Evolutionary conservation across 1,140 invertebrate genomes (phyloP).

Genomic region (Danaus melanippus): DNA sequence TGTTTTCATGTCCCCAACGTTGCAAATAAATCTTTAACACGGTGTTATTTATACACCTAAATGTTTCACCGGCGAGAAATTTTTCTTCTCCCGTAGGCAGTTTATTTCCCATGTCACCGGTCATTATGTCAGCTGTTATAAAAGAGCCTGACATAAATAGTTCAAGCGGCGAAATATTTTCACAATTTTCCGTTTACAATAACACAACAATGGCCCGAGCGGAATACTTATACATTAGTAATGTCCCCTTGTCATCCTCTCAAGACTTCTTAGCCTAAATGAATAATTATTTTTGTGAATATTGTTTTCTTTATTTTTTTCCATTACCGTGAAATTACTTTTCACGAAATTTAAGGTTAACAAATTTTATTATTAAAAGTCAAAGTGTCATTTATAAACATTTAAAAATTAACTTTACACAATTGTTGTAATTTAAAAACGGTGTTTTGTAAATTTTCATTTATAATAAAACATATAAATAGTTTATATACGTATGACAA

Average conservation of each 20-base stretch:
- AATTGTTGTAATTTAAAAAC: too few relatives aligned
- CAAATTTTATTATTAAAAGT: too few relatives aligned
- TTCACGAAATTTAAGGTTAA: too few relatives aligned
- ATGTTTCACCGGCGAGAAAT: slow-evolving; percentile 18
- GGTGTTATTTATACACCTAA: slow-evolving; percentile 12
- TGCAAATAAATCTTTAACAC: slow-evolving; percentile 2
- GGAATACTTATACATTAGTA: slow-evolving; percentile 19
- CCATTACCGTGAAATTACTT: neutral
- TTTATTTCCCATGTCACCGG: slow-evolving; percentile 25
- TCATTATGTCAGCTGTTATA: slow-evolving; percentile 24
- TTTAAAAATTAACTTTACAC: too few relatives aligned
- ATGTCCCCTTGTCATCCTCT: slow-evolving; percentile 19
- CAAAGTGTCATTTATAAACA: too few relatives aligned
- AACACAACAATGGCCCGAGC: slow-evolving; percentile 13
- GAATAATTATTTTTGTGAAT: slow-evolving; percentile 18
- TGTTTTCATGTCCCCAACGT: slow-evolving; percentile 9
- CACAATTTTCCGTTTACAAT: slow-evolving; percentile 12
- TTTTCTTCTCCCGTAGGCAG: slow-evolving; percentile 19
- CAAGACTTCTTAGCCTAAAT: slow-evolving; percentile 17
- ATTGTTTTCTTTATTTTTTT: slow-evolving; percentile 13
- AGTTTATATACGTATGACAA: too few relatives aligned
- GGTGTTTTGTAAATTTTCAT: too few relatives aligned
- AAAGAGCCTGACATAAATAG: slow-evolving; percentile 22
- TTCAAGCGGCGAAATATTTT: slow-evolving; percentile 18
- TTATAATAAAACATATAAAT: too few relatives aligned